Base-by-base conservation (phyloP, 2,888 invertebrate species). In the Dryobotodes eremita region DNA sequence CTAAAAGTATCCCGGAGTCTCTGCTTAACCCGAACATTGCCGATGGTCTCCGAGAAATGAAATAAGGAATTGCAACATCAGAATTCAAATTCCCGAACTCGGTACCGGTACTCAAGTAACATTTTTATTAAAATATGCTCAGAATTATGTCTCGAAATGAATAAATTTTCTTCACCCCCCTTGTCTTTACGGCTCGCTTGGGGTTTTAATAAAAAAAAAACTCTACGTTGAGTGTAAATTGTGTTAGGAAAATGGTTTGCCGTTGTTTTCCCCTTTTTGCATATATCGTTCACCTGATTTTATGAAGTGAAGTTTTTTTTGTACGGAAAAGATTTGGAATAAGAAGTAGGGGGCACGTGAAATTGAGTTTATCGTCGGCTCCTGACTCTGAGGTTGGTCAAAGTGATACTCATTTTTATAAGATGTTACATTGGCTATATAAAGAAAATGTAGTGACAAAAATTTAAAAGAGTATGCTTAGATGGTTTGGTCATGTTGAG, bases 111-210 rank as follows among this genome's bases (percentile, higher is more conserved):
- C 85, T 85, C 84, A 85, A 89, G 87, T 88, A 89, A 91, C 90
- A 91, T 93, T 94, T 93, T 94, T 94, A 93, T 95, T 93, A 94
- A 94, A 95, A 94, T 94, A 94, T 93, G 92, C 93, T 91, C 90
- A 86, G 93, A 94, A 94, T 95, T 94, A 94, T 93, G 94, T 92
- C 92, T 89, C 90, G 90, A 93, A 92, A 94, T 95, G 94, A 95
- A 95, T 95, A 95, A 94, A 95, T 94, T 94, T 92, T 85, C 87
- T 89, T 91, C 87, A 88, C 91, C 90, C 91, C 92, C 91, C 92
- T 92, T 91, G 92, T 93, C 93, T 94, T 93, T 92, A 94, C 89
- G 90, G 91, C 90, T 87, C 92, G 89, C 92, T 81, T 79, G 91
- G 90, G 93, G 91, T 90, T 93, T 93, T 92, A 92, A 92, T 92